Evolutionary conservation across 2,113 vertebrate species (phyloP).

Genomic region (Martes martes): DNA sequence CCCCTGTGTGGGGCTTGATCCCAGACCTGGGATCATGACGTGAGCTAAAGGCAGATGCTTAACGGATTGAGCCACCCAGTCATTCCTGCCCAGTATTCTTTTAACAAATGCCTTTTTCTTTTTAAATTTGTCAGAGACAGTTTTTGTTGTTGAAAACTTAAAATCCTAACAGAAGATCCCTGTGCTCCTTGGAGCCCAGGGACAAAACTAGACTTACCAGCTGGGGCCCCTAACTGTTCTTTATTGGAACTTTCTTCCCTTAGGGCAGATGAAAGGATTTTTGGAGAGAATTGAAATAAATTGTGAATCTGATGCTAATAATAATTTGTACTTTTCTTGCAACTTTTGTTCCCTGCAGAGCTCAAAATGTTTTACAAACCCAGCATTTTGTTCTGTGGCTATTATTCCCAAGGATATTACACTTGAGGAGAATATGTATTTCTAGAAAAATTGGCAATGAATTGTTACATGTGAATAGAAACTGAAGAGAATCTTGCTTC

Average conservation of each 20-base stretch:
- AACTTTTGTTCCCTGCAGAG: slow-evolving; percentile 35
- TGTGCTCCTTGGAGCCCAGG: background rate
- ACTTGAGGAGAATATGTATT: slow-evolving; percentile 42
- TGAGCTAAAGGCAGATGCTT: background rate
- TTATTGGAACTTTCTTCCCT: background rate
- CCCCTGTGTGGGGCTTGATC: background rate
- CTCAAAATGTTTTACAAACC: slow-evolving; percentile 64
- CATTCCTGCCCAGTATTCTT: background rate
- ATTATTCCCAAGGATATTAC: slow-evolving; percentile 47
- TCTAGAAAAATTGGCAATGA: slow-evolving; percentile 43
- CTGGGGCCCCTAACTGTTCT: background rate
- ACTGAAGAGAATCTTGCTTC: background rate
- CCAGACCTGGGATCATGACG: background rate
- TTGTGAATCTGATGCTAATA: slow-evolving; percentile 31
- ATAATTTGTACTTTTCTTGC: slow-evolving; percentile 12
- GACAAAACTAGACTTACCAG: background rate
- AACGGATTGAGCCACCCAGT: background rate
- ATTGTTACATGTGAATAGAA: slow-evolving; percentile 31
- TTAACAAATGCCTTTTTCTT: background rate
- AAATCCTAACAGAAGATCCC: background rate
- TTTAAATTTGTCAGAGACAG: slow-evolving; percentile 5
- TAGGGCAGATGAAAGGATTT: background rate
- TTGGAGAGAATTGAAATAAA: background rate
- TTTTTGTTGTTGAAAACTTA: slow-evolving; percentile 20
- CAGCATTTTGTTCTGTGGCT: slow-evolving; percentile 52